These are phyloP conservation scores for Columba guinea DNA, from an alignment of 2,797 vertebrate species.

Conservation along the genomic window DNA sequence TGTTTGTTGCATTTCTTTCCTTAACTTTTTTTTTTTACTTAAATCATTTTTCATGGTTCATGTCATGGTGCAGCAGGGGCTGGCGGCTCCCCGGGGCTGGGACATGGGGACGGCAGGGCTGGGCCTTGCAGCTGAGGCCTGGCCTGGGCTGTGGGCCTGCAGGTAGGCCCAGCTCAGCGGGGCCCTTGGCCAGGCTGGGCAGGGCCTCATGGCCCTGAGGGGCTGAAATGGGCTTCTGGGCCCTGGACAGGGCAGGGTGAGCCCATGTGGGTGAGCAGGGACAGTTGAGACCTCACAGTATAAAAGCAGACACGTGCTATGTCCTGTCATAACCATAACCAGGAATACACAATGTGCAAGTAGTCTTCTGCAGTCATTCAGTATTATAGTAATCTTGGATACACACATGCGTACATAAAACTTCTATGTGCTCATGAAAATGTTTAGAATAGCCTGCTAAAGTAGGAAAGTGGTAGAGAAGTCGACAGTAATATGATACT, in stretches of 20 bases:
- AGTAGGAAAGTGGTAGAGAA: neutral
- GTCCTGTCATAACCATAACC: neutral
- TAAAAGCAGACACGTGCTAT: neutral
- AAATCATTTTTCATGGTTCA: accelerated
- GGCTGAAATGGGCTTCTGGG: neutral
- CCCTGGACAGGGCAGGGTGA: neutral
- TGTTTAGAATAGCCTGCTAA: neutral
- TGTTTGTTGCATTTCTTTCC: neutral
- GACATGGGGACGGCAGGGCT: neutral
- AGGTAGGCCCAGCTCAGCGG: accelerated
- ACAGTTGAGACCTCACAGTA: neutral
- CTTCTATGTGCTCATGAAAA: neutral
- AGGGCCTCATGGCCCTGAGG: accelerated
- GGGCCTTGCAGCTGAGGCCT: neutral
- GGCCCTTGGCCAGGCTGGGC: neutral
- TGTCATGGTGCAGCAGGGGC: neutral
- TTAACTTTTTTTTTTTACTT: neutral
- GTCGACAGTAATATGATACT: neutral
- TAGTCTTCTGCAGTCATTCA: neutral
- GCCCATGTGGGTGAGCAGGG: neutral
- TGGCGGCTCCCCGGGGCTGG: neutral
- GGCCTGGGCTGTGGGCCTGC: neutral
- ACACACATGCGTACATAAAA: neutral
- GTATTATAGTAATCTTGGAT: neutral
- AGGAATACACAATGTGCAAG: neutral